A percentile compares a stretch with the other conserved stretches of the same genome.
phyloP scores from a whole-genome alignment of 2,113 vertebrate species.

The Cryptotis parvus region DNA sequence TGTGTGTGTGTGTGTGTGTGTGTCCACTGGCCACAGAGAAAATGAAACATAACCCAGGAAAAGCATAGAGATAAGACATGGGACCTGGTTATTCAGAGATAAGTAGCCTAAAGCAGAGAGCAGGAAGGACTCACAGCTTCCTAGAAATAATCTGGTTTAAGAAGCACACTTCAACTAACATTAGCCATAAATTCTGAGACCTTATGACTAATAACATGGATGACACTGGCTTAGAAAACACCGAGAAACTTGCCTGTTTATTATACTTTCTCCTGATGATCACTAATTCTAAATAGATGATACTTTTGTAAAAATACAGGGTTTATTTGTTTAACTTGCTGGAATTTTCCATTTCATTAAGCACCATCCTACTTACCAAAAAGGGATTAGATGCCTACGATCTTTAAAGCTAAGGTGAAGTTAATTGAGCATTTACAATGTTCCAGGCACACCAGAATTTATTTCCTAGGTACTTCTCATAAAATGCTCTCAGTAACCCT shows the following conservation, averaged over 20 bases:
- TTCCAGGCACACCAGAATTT: not conserved
- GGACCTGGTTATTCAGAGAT: not conserved
- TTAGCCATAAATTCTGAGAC: not conserved
- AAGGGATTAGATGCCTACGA: not conserved
- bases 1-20: not conserved
- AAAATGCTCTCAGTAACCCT: not conserved
- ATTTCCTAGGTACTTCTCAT: not conserved
- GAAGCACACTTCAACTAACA: conserved; percentile 20
- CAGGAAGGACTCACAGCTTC: conserved; percentile 12
- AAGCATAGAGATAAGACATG: not conserved
- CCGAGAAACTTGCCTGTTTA: not conserved
- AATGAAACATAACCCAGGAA: not conserved
- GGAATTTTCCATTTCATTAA: not conserved
- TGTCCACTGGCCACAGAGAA: conserved; percentile 15
- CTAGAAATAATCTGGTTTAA: not conserved
- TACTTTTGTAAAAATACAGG: conserved; percentile 38
- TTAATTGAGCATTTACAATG: not conserved
- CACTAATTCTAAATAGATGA: conserved; percentile 40
- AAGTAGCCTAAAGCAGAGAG: conserved; percentile 33
- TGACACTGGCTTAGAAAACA: not conserved
- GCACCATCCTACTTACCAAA: not conserved
- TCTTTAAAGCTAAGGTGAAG: not conserved
- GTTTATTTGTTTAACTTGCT: conserved; percentile 1
- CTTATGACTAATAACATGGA: not conserved
- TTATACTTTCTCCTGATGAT: not conserved